A percentile compares a stretch with the other conserved stretches of the same genome.
phyloP scores from a whole-genome alignment of 2,113 vertebrate genomes.

The Platycercus adscitus region DNA sequence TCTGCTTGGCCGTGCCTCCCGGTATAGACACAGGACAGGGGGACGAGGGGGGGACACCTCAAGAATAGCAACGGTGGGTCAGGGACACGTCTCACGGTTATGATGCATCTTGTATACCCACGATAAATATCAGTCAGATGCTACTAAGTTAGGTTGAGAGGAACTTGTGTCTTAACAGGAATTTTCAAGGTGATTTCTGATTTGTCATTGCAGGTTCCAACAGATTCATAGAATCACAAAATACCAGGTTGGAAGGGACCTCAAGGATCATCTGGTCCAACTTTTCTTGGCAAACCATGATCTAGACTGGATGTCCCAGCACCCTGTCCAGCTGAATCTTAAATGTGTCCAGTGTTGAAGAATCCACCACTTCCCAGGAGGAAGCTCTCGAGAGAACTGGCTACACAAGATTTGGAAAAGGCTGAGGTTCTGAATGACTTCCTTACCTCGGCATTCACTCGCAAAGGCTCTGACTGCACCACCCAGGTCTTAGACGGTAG shows the following conservation, averaged over 20 bases:
- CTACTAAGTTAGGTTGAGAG: not conserved
- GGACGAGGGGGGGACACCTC: rapidly evolving
- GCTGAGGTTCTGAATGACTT: no score
- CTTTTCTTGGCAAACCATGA: not conserved
- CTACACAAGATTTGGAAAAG: no score
- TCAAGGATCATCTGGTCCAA: not conserved
- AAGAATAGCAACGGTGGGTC: no score
- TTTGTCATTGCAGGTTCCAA: not conserved
- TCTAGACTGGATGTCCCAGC: not conserved
- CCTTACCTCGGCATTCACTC: no score
- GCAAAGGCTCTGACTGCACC: no score
- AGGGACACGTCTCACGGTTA: rapidly evolving
- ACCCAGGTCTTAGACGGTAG: no score
- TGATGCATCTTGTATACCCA: rapidly evolving
- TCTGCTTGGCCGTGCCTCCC: not conserved
- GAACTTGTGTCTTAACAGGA: not conserved
- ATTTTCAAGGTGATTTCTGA: not conserved
- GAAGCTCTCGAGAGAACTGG: no score
- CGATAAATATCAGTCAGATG: rapidly evolving
- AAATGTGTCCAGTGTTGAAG: not conserved
- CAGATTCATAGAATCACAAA: not conserved
- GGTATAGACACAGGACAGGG: not conserved
- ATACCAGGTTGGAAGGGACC: not conserved
- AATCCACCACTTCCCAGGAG: no score
- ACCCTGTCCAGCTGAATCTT: not conserved